Evolutionary conservation across 2,888 invertebrate genomes (phyloP), one percentile per base, ranked within the genome.

Genomic region (Andrena chrysosceles): DNA sequence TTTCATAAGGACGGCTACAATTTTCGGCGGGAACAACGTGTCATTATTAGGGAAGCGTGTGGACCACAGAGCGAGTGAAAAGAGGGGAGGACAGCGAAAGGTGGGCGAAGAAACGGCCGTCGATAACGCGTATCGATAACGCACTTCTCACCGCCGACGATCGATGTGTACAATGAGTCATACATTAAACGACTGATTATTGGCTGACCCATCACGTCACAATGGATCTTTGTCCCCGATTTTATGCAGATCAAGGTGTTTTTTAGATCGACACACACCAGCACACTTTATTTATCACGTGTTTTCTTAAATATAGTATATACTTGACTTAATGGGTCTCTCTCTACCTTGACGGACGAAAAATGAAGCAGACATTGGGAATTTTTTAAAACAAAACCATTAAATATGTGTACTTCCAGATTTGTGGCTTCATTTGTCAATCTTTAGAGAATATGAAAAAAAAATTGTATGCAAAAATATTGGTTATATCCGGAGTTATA

Each of bases 121-220:
- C 84, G 87, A 87, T 87, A 87, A 87, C 79, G 81, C 81, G 77
- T 81, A 87, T 72, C 83, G 87, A 87, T 87, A 85, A 87, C 81
- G 69, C 69, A 48, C 74, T 79, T 48, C 78, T 81, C 79, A 64
- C 60, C 76, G 64, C 66, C 74, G 76, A 70, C 77, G 81, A 87
- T 85, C 81, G 78, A 81, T 85, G 78, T 83, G 88, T 75, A 64
- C 85, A 90, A 89, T 92, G 92, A 92, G 89, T 92, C 91, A 91
- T 87, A 82, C 89, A 86, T 80, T 89, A 89, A 90, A 91, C 91
- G 91, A 92, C 90, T 89, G 91, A 92, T 91, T 62, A 52, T 20
- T 86, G 87, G 85, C 88, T 82, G 85, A 89, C 87, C 77, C 63
- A 68, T 26, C 74, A 74, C 70, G 71, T 77, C 77, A 59, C 78